A percentile compares a stretch with the other conserved stretches of the same genome.
These are phyloP conservation scores for Mastomys natalensis DNA, from an alignment of 2,113 vertebrate species.

Conservation along the genomic window DNA sequence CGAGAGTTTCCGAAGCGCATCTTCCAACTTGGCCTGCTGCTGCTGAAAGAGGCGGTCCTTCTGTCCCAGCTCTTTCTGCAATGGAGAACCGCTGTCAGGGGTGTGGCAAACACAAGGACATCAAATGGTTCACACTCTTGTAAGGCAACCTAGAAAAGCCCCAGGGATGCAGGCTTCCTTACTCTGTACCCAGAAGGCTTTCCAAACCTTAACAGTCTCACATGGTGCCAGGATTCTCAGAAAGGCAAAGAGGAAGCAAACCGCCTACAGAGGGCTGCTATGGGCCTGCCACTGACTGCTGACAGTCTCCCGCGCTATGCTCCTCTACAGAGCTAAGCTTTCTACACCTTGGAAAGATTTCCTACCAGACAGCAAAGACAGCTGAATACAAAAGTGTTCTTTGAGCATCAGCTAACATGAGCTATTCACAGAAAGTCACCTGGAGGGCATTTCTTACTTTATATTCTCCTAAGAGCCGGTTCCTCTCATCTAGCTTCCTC, in stretches of 20 bases:
- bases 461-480: constrained; percentile 91
- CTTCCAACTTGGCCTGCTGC: constrained; percentile 93
- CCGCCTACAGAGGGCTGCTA: neutral
- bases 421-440: neutral
- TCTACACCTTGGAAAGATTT: neutral
- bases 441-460: constrained; percentile 74
- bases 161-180: neutral
- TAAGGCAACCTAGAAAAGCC: neutral
- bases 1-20: constrained; percentile 90
- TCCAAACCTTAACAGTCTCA: neutral
- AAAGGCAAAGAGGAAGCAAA: neutral
- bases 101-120: neutral
- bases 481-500: constrained; percentile 96
- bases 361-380: neutral
- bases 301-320: neutral
- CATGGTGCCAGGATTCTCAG: neutral
- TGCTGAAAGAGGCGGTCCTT: constrained; percentile 95
- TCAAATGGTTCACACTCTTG: neutral
- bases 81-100: neutral
- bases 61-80: constrained; percentile 95
- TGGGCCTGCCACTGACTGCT: neutral
- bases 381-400: neutral
- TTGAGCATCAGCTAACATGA: neutral
- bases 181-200: neutral
- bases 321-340: neutral